A percentile compares a stretch with the other conserved stretches of the same genome.
Conservation (phyloP, 2,113 vertebrate genomes). For the Lampris megalopsis region DNA sequence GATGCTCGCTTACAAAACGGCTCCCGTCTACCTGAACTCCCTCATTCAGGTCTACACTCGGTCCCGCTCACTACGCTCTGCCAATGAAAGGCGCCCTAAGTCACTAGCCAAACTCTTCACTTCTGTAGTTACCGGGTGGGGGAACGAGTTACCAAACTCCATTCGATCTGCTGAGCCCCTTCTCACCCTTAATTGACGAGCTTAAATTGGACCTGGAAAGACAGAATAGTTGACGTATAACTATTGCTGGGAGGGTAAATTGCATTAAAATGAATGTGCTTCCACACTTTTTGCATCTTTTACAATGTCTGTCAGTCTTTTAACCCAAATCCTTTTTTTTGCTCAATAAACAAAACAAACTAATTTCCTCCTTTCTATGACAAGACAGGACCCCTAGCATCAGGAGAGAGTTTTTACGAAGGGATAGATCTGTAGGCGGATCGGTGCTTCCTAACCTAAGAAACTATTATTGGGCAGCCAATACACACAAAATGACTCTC, state of each 20-base stretch:
- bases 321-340: not conserved
- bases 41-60: too few relatives aligned
- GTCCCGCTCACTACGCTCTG: too few relatives aligned
- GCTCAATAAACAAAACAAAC: not conserved
- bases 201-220: slow-evolving; percentile 2
- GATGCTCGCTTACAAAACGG: too few relatives aligned
- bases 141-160: too few relatives aligned
- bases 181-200: not conserved
- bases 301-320: not conserved
- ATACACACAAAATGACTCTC: not conserved
- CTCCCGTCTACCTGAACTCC: too few relatives aligned
- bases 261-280: not conserved
- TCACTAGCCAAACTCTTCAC: too few relatives aligned
- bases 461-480: not conserved
- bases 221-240: not conserved
- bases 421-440: not conserved
- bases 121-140: too few relatives aligned
- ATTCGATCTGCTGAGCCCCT: too few relatives aligned
- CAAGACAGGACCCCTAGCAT: not conserved
- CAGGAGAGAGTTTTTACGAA: not conserved
- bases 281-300: not conserved
- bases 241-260: not conserved
- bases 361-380: not conserved
- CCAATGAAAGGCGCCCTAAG: too few relatives aligned
- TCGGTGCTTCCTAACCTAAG: not conserved